Evolutionary conservation across 2,113 vertebrate species (phyloP), one percentile per base, ranked within the genome.

Genomic region (Jacana jacana): DNA sequence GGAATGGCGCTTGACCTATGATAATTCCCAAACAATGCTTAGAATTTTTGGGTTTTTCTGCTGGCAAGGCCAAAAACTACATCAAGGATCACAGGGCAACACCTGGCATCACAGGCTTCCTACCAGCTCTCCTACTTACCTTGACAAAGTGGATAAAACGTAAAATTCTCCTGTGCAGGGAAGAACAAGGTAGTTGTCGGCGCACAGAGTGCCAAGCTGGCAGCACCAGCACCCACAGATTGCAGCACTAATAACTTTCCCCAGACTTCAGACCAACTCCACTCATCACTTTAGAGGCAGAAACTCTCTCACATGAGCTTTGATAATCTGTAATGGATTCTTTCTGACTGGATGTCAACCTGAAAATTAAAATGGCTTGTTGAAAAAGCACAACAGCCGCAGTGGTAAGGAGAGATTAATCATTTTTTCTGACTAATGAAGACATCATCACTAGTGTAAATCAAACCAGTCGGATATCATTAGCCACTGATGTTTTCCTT

Each of bases 341-440:
- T 93, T 97, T 95, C 94, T 97, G 93, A 96, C 93, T 96, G 66
- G 40, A 81, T 97, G 94, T 96, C 96, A 97, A 87, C 16, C 17
- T 97, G 95, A 97, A 98, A 98, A 98, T 97, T 97, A 96, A 98
- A 98, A 97, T 87, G 88, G 69, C 77, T 98, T 44, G 35, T 95
- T 97, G 85, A 94, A 55, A 93, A 96, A 95, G 27, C 44, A 85
- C 39, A 97, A 96, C 72, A 95, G 25, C 17, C 70, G 7, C 68
- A 92, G 79, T 28, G 7, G 52, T 54, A 95, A 92, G 89, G 30
- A 94, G 73, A 92, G 57, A 97, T 93, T 88, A 93, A 98, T 96
- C 86, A 91, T 95, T 97, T 96, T 48, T 88, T 97, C 79, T 86
- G 88, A 85, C 80, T 97, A 97, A 97, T 92, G 91, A 97, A 97